A percentile compares a stretch with the other conserved stretches of the same genome.
Conservation (phyloP, 2,113 vertebrate genomes). For the Felis chaus region DNA sequence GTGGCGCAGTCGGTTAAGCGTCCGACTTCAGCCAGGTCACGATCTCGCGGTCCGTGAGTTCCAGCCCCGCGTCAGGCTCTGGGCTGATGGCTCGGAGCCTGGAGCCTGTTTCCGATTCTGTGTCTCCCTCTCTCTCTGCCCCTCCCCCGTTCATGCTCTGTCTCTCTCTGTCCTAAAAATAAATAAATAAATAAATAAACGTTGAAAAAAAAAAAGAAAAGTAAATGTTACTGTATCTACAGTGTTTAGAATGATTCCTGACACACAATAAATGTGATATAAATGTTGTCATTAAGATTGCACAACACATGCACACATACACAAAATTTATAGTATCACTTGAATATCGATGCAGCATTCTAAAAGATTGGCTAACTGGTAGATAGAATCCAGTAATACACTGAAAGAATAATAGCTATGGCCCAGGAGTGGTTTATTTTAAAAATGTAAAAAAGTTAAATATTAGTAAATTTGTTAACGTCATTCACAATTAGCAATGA, state of each 20-base stretch:
- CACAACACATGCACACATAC: neutral
- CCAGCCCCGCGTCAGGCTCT: no score
- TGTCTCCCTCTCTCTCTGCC: no score
- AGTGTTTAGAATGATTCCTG: neutral
- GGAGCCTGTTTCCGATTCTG: no score
- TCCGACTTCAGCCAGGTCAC: no score
- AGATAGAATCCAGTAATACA: neutral
- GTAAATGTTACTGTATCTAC: neutral
- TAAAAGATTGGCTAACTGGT: neutral
- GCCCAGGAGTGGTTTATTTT: slow-evolving; percentile 34
- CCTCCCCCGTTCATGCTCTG: no score
- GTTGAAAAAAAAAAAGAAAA: neutral
- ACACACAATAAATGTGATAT: neutral
- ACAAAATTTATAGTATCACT: neutral
- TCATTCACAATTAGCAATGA: neutral
- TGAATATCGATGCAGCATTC: neutral
- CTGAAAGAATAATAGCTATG: neutral
- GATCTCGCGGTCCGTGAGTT: no score
- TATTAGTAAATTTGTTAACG: slow-evolving; percentile 18
- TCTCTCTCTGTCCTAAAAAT: no score
- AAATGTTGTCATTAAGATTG: neutral
- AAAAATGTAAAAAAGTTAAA: neutral
- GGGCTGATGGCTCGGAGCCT: no score
- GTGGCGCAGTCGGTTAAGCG: no score
- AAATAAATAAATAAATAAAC: no score